These are phyloP conservation scores for Matsumurasca onukii DNA, from an alignment of 1,140 invertebrate genomes.

Conservation along the genomic window DNA sequence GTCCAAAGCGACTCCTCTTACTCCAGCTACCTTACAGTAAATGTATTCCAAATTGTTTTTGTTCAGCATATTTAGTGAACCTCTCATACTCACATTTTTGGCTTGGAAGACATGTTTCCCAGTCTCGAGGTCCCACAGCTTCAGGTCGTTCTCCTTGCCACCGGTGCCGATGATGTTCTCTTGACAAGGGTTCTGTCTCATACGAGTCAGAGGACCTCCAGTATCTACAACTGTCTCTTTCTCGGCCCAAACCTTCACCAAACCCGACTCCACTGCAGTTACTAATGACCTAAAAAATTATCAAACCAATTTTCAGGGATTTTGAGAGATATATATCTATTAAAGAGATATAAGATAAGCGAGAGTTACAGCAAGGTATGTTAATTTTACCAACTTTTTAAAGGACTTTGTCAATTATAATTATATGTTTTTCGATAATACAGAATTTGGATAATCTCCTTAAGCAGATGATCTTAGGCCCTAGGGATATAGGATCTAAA, in stretches of 20 bases:
- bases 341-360: neutral
- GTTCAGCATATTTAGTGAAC: too few species aligned
- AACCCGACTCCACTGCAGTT: constrained; percentile 58
- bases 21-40: too few species aligned
- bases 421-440: too few species aligned
- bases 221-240: constrained; percentile 48
- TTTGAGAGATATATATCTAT: neutral
- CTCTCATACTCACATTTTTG: constrained; percentile 68
- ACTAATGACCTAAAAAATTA: constrained; percentile 50
- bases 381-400: too few species aligned
- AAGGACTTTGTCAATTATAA: too few species aligned
- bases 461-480: too few species aligned
- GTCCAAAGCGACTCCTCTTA: too few species aligned
- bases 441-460: too few species aligned
- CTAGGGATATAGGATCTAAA: too few species aligned
- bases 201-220: constrained; percentile 51
- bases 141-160: constrained; percentile 72
- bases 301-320: constrained; percentile 2
- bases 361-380: neutral
- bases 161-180: constrained; percentile 63
- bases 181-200: constrained; percentile 52
- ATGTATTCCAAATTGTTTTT: too few species aligned
- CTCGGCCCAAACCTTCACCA: constrained; percentile 55
- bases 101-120: constrained; percentile 58
- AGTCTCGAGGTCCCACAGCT: constrained; percentile 68